Base-by-base conservation (phyloP, 1,140 invertebrate species). In the Zaprionus gabonicus region DNA sequence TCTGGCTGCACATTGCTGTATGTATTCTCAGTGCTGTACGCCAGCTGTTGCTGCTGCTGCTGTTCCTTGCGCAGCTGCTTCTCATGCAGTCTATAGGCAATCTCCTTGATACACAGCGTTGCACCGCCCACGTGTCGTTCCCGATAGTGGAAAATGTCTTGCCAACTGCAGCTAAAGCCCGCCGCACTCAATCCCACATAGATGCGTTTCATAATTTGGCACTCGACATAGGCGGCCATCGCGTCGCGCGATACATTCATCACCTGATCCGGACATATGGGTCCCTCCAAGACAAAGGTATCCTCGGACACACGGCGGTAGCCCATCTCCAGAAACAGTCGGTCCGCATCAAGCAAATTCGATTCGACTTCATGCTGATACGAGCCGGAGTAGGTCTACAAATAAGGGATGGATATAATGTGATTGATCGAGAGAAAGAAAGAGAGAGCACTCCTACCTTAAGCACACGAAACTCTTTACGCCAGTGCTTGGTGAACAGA, bases 171-270 rank as follows among this genome's bases (percentile, higher is more conserved):
- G 28, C n/a, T 81, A 4, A 91, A 78, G 31, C 84, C 86, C 6
- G 74, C 71, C 5, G 82, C 70, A 6, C 63, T 64, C 1, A 93
- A 57, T 1, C 82, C 87, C 1, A 80, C 73, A 66, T 94, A 94
- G 49, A 95, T 95, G 77, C 95, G 93, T 17, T 94, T 94, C 93
- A 96, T 94, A 81, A 96, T 95, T 94, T 97, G 96, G 90, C 97
- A 98, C 93, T 98, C 97, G 44, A 97, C 97, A 93, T 97, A 96
- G 23, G 97, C 97, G n/a, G 97, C 95, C 71, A 98, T 94, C 4
- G 97, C 96, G 93, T 98, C 97, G 53, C 96, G 93, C 6, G 96
- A 97, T 1, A 98, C 95, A 65, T 95, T 95, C 2, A 95, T 95
- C 1, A 97, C 96, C 92, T 95, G 95, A 91, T 97, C 97, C 1